Evolutionary conservation across 2,797 vertebrate genomes (phyloP).

Genomic region (Sylvia borin): DNA sequence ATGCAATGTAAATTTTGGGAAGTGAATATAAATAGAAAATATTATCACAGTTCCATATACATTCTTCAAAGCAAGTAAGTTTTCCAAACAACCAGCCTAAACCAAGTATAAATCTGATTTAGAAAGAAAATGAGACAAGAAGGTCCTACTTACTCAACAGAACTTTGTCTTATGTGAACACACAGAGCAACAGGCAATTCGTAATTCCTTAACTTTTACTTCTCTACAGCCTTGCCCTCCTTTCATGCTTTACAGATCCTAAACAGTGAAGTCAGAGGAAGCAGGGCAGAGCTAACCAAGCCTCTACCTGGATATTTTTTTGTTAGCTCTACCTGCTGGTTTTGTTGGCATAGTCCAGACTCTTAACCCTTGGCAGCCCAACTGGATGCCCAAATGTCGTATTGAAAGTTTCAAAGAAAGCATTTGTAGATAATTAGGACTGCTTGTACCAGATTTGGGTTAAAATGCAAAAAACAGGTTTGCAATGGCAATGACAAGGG

Average conservation of each 20-base stretch:
- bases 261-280: neutral
- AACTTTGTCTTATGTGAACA: neutral
- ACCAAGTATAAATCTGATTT: neutral
- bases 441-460: neutral
- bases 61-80: neutral
- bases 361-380: neutral
- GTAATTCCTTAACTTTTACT: neutral
- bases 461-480: neutral
- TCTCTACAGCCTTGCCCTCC: neutral
- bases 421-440: neutral
- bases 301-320: neutral
- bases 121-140: neutral
- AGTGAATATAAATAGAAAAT: neutral
- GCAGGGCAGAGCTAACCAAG: rapidly evolving
- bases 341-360: neutral
- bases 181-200: neutral
- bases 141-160: neutral
- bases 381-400: neutral
- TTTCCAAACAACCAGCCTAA: neutral
- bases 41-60: neutral
- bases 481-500: neutral
- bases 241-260: neutral
- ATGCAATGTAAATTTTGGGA: neutral
- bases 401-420: neutral
- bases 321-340: no score